Percentiles rank a stretch among this genome's conserved stretches.
These are phyloP conservation scores for Bursaphelenchus mucronatus DNA, from an alignment of 1,140 invertebrate species.

Conservation along the genomic window DNA sequence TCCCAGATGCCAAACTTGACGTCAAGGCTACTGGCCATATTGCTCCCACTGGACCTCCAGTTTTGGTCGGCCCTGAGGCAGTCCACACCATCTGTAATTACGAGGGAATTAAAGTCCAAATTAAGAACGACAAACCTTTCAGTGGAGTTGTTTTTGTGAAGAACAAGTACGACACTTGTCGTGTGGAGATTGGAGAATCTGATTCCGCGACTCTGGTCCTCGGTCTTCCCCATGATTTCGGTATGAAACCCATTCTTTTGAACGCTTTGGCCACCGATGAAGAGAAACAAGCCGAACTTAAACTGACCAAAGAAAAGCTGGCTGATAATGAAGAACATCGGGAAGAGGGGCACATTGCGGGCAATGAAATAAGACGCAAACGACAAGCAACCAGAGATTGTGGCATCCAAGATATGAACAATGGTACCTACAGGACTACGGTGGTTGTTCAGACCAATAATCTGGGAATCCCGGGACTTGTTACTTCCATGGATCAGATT, in stretches of 20 bases:
- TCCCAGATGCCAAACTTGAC: constrained; percentile 7
- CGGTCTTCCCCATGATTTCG: constrained; percentile 57
- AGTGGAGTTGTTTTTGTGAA: constrained; percentile 60
- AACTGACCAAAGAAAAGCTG: constrained; percentile 18
- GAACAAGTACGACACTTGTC: constrained; percentile 61
- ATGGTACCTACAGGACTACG: constrained; percentile 60
- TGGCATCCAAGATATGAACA: constrained; percentile 52
- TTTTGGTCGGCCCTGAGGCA: constrained; percentile 43
- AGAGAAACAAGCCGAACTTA: constrained; percentile 14
- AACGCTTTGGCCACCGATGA: constrained; percentile 15
- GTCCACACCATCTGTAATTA: constrained; percentile 61
- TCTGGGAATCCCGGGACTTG: constrained; percentile 59
- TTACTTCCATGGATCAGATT: constrained; percentile 61
- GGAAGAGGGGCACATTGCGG: constrained; percentile 7
- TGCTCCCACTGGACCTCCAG: constrained; percentile 36
- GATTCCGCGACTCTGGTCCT: constrained; percentile 52
- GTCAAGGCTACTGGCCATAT: not conserved
- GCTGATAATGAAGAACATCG: constrained; percentile 26
- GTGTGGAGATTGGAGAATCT: constrained; percentile 50
- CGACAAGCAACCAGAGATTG: constrained; percentile 44
- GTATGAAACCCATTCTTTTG: constrained; percentile 59
- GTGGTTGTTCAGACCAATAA: constrained; percentile 60
- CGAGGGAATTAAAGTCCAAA: constrained; percentile 59
- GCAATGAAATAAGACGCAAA: constrained; percentile 52
- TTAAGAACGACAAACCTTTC: constrained; percentile 56